Conservation (phyloP, 1,140 invertebrate genomes). For the Eumeta japonica region DNA sequence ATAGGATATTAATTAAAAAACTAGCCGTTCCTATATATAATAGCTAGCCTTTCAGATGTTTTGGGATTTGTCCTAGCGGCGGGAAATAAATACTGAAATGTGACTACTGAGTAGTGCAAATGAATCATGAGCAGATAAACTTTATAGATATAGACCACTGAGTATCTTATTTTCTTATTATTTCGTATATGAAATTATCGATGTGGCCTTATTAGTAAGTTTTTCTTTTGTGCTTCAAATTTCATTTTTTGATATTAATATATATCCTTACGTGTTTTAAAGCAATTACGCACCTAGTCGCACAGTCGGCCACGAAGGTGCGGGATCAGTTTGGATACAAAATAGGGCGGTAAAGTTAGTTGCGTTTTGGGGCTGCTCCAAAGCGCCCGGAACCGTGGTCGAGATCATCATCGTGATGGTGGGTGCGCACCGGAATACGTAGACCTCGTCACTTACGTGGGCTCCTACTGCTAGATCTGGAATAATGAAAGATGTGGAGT, state of each 20-base stretch:
- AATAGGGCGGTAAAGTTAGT: conserved; percentile 51
- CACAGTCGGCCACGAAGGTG: conserved; percentile 17
- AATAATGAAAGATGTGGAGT: conserved; percentile 19
- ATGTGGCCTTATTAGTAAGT: background rate
- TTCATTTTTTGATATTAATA: background rate
- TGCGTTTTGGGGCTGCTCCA: conserved; percentile 52
- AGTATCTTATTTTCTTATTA: no score
- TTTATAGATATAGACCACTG: no score
- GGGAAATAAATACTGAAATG: no score
- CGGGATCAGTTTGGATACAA: conserved; percentile 30
- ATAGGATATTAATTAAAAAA: no score
- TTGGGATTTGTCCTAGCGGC: no score
- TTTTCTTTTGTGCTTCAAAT: background rate
- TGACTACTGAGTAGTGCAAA: no score
- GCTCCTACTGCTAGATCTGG: conserved; percentile 66
- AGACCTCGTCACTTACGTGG: conserved; percentile 56
- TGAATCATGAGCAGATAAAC: no score
- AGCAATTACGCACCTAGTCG: conserved; percentile 18
- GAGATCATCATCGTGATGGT: conserved; percentile 53
- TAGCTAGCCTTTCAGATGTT: no score
- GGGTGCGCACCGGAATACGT: conserved; percentile 60
- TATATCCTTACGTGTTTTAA: no score
- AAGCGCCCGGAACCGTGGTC: conserved; percentile 44
- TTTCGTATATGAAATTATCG: no score
- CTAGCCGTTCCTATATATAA: no score